phyloP scores from a whole-genome alignment of 2,113 vertebrate genomes.

The Rattus rattus region DNA sequence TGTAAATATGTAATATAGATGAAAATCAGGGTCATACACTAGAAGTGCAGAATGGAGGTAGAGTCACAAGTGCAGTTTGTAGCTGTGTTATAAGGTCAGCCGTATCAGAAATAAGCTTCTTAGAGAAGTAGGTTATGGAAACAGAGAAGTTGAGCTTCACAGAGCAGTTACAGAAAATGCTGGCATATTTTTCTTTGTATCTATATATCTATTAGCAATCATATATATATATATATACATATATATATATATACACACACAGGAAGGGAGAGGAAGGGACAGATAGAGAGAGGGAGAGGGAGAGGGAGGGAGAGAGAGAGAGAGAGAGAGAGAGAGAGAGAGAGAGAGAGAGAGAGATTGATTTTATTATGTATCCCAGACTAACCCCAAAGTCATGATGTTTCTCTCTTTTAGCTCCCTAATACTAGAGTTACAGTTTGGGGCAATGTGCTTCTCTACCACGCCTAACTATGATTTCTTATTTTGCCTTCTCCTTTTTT shows the following conservation, averaged over 20 bases:
- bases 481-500: background rate
- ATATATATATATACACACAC: background rate
- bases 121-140: background rate
- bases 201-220: background rate
- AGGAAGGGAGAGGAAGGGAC: too few relatives aligned
- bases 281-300: background rate
- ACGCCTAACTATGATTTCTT: too few relatives aligned
- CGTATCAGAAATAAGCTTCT: rapidly evolving
- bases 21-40: background rate
- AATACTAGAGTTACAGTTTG: background rate
- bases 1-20: background rate
- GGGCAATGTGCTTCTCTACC: too few relatives aligned
- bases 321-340: background rate
- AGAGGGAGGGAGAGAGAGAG: background rate
- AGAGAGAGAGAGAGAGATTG: background rate
- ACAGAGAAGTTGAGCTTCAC: rapidly evolving
- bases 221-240: background rate
- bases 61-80: background rate
- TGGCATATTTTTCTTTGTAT: background rate
- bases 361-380: background rate
- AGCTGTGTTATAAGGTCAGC: background rate
- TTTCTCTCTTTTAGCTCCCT: background rate
- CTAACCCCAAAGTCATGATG: background rate
- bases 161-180: background rate
- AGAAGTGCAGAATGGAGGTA: background rate